Conservation (phyloP, 2,888 invertebrate species). For the Disparrhopalites patrizii region DNA sequence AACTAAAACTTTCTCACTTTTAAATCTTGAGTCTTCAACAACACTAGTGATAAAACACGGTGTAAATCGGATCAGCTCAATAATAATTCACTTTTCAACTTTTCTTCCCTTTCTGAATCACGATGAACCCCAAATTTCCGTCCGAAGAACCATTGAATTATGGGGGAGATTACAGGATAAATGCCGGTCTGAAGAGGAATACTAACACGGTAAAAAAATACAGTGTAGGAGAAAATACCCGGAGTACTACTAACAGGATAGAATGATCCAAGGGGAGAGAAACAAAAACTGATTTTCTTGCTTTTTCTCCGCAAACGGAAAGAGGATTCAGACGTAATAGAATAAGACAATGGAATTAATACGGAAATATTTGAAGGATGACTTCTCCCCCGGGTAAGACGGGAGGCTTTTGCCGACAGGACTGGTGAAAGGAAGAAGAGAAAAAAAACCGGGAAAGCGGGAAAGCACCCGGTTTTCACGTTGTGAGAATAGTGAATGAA, state of each 20-base stretch:
- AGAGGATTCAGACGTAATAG: neutral
- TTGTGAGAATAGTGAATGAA: too few relatives aligned
- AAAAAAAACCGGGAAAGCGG: neutral
- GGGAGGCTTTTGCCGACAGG: too few relatives aligned
- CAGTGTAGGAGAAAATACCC: too few relatives aligned
- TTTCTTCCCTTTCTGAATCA: neutral
- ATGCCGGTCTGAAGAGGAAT: too few relatives aligned
- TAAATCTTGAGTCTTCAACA: neutral
- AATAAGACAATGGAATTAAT: neutral
- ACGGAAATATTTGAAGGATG: too few relatives aligned
- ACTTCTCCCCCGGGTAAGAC: neutral
- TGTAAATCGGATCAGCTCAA: too few relatives aligned
- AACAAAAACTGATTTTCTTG: too few relatives aligned
- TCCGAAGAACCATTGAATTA: neutral
- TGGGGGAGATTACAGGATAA: neutral
- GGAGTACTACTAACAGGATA: too few relatives aligned
- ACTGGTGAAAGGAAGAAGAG: too few relatives aligned
- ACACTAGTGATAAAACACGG: too few relatives aligned
- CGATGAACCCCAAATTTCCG: neutral
- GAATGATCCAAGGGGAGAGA: too few relatives aligned
- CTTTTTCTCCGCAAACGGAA: neutral
- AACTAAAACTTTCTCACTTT: slow-evolving; percentile 1
- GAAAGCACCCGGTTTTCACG: neutral
- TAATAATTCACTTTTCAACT: neutral
- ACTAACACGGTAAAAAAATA: too few relatives aligned